Conservation (phyloP, 2,113 vertebrate genomes). For the Oceanites oceanicus region DNA sequence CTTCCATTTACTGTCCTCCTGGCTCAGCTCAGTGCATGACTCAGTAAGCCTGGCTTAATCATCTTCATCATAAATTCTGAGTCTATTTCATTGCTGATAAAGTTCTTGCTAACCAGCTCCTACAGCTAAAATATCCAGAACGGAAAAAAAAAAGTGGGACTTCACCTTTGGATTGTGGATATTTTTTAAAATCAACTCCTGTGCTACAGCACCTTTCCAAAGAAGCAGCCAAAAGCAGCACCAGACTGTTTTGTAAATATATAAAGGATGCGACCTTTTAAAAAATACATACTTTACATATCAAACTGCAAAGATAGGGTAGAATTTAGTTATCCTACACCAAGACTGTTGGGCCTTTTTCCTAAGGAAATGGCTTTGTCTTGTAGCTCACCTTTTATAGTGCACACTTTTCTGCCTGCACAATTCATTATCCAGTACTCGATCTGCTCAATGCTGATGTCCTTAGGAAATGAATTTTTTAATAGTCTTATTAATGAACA, state of each 20-base stretch:
- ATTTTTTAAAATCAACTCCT: neutral
- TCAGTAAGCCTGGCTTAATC: constrained; percentile 5
- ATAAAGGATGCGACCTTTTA: neutral
- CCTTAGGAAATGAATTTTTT: constrained; percentile 16
- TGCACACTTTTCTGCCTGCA: neutral
- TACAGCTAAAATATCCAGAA: neutral
- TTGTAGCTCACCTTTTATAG: neutral
- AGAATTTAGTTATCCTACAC: neutral
- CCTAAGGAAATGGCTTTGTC: neutral
- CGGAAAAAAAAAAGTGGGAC: neutral
- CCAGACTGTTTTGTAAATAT: neutral
- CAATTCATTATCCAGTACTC: constrained; percentile 1
- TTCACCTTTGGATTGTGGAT: neutral
- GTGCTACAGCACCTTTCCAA: neutral
- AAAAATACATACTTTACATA: neutral
- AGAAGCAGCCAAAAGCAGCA: neutral
- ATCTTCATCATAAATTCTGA: neutral
- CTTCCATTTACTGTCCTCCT: neutral
- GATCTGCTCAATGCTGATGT: neutral
- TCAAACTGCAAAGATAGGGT: neutral
- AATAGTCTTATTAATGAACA: constrained; percentile 3
- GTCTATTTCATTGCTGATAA: neutral
- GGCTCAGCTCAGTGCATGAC: neutral
- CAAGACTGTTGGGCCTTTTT: neutral
- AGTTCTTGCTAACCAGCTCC: neutral